Conservation (phyloP, 1,140 invertebrate species). For the Lucilia sericata region DNA sequence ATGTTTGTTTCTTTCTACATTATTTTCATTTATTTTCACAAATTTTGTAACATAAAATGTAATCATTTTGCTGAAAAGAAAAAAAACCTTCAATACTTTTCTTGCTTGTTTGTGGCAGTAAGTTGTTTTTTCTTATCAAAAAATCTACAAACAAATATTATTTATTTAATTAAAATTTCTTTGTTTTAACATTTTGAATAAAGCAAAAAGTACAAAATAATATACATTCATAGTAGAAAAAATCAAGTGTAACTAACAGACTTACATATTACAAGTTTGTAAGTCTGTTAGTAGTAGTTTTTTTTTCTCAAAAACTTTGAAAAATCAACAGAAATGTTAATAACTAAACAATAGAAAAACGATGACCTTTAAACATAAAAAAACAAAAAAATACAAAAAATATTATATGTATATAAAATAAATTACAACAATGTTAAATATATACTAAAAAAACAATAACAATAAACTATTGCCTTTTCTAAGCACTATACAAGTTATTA, state of each 20-base stretch:
- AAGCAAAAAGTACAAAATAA: background rate
- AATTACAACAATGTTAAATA: too few relatives aligned
- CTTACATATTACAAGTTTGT: background rate
- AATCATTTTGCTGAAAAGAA: background rate
- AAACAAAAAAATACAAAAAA: background rate
- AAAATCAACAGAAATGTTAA: background rate
- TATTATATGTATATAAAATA: background rate
- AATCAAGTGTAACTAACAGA: constrained; percentile 20
- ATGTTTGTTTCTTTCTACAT: background rate
- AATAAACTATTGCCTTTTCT: constrained; percentile 1
- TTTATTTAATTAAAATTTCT: constrained; percentile 14
- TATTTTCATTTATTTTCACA: background rate
- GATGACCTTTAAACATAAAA: constrained; percentile 15
- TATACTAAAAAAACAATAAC: background rate
- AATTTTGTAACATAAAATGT: background rate
- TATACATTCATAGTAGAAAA: background rate
- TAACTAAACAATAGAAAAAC: background rate
- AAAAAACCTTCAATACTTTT: background rate
- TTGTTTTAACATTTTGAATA: constrained; percentile 9
- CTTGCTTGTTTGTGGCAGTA: too few relatives aligned
- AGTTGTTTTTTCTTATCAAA: background rate
- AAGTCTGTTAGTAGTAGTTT: background rate
- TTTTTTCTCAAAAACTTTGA: background rate
- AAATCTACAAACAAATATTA: background rate
- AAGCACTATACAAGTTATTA: background rate